phyloP scores from a whole-genome alignment of 2,888 invertebrate species.

The Macrosiphum euphorbiae region DNA sequence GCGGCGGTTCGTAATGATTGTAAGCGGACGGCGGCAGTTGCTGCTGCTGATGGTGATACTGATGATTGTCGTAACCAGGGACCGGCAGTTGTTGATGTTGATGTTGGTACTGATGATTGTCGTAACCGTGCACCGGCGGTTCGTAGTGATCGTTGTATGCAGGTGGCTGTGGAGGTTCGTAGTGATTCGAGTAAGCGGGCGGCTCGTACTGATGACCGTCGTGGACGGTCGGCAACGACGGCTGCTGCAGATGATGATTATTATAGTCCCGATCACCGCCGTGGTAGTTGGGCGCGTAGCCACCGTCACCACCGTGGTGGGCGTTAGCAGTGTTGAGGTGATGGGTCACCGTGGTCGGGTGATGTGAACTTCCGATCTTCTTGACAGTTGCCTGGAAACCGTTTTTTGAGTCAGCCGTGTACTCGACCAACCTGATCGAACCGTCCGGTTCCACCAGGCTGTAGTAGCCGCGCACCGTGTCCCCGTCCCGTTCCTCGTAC shows the following conservation, averaged over 20 bases:
- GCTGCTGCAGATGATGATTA: not conserved
- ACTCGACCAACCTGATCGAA: constrained; percentile 80
- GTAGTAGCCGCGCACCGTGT: constrained; percentile 77
- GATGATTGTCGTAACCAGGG: too few relatives aligned
- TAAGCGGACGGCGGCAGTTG: constrained; percentile 25
- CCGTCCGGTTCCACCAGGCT: constrained; percentile 78
- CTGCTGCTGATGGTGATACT: not conserved
- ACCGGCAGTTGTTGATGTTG: not conserved
- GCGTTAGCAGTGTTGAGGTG: constrained; percentile 48
- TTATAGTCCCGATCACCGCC: not conserved
- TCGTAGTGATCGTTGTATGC: not conserved
- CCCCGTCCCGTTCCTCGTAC: constrained; percentile 80
- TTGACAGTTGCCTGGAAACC: constrained; percentile 81
- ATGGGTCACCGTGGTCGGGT: constrained; percentile 59
- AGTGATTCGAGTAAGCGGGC: not conserved
- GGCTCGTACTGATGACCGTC: constrained; percentile 21
- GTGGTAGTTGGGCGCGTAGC: constrained; percentile 52
- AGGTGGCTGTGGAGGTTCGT: not conserved
- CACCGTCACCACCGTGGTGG: not conserved
- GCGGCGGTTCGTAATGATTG: constrained; percentile 43
- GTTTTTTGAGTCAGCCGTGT: constrained; percentile 82
- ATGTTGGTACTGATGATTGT: not conserved
- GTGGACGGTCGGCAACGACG: not conserved
- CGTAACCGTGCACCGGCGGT: not conserved
- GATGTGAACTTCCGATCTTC: constrained; percentile 64